Conservation (phyloP, 2,888 invertebrate species). For the Spatulosminthurus flaviceps region DNA sequence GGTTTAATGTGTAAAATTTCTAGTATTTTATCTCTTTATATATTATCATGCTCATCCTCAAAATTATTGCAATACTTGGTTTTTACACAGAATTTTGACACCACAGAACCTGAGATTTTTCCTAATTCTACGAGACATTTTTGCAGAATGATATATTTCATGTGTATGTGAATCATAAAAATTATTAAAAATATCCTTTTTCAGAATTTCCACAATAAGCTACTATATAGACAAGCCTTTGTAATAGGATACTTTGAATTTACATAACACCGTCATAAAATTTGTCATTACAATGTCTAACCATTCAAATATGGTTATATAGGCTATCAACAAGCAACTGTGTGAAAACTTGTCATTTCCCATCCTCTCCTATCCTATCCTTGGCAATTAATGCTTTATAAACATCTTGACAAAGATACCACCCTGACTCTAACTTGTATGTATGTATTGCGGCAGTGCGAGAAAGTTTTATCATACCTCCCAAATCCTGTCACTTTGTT, state of each 20-base stretch:
- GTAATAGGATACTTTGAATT: neutral
- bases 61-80: no score
- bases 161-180: neutral
- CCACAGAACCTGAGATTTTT: no score
- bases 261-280: conserved; percentile 23
- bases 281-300: conserved; percentile 18
- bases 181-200: conserved; percentile 31
- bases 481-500: no score
- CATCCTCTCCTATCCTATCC: neutral
- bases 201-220: neutral
- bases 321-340: neutral
- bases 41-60: no score
- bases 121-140: neutral
- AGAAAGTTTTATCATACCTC: no score
- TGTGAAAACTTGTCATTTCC: neutral
- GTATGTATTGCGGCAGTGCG: no score
- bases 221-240: no score
- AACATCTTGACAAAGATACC: neutral
- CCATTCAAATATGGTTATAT: conserved; percentile 28
- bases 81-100: no score
- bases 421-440: neutral
- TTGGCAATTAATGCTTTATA: neutral
- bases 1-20: no score
- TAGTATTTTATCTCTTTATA: no score
- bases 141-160: neutral